phyloP scores from a whole-genome alignment of 1,140 invertebrate species.

The Coboldia fuscipes region DNA sequence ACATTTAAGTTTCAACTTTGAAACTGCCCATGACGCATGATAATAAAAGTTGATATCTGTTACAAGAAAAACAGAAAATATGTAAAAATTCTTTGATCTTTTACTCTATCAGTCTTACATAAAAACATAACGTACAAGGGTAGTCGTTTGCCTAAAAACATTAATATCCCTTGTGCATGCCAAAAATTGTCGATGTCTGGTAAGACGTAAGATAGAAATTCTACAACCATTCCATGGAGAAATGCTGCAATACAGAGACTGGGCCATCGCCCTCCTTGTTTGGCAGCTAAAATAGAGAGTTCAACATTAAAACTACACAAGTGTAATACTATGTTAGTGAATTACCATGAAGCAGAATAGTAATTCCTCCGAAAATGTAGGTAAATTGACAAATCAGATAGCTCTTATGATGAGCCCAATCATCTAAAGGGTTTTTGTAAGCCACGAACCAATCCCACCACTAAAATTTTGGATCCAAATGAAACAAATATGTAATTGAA shows the following conservation, averaged over 20 bases:
- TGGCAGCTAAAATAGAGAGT: constrained; percentile 27
- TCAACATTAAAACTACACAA: constrained; percentile 4
- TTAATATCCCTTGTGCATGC: constrained; percentile 50
- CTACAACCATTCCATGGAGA: constrained; percentile 39
- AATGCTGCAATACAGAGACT: constrained; percentile 46
- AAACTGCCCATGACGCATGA: constrained; percentile 38
- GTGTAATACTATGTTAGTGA: constrained; percentile 2
- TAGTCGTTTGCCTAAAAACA: constrained; percentile 39
- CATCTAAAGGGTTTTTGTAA: not conserved
- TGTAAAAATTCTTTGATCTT: not conserved
- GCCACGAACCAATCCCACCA: not conserved
- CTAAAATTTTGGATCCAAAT: no score
- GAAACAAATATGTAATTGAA: no score
- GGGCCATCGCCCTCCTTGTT: constrained; percentile 40
- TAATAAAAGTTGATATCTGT: constrained; percentile 61
- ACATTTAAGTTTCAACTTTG: constrained; percentile 32
- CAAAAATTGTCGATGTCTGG: constrained; percentile 56
- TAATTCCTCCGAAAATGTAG: constrained; percentile 27
- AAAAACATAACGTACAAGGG: constrained; percentile 48
- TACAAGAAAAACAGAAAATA: constrained; percentile 10
- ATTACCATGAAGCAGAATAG: constrained; percentile 34
- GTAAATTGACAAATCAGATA: constrained; percentile 31
- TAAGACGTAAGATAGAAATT: constrained; percentile 32
- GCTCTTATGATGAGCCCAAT: constrained; percentile 32
- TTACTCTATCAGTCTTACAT: constrained; percentile 29